Evolutionary conservation across 2,888 invertebrate genomes (phyloP), one percentile per base, ranked within the genome.

Genomic region (Synanthedon vespiformis): DNA sequence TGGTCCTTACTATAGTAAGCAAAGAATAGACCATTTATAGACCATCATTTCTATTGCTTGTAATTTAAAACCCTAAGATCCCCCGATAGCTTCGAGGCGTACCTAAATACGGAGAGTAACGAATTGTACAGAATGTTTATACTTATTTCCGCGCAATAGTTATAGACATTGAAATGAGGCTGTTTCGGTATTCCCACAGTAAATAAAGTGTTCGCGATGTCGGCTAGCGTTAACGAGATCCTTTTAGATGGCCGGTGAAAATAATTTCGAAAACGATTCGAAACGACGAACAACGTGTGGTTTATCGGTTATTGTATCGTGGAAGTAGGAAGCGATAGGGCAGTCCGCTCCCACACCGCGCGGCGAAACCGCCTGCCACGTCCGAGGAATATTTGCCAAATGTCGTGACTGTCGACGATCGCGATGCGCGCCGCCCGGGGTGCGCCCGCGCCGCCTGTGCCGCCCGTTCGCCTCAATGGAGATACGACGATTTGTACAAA

Each of bases 321-420:
- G 74, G 74, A 80, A 81, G 79, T 76, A 80, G 81, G 81, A 82
- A 82, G 77, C 71, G 77, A 83, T 84, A 81, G 82, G 78, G 78
- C 80, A 80, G 66, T 67, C 69, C 83, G 81, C 82, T 83, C 80
- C 80, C 83, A 82, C 83, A 83, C 75, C 74, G 69, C 65, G 64
- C 63, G 65, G 71, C 71, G 68, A 68, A 68, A 49, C 44, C 51
- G 27, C 61, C 70, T 54, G 74, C 76, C 64, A 74, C 75, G 77
- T 77, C 77, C 72, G 74, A 74, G 72, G 76, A 84, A 85, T 84
- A 83, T 84, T 86, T 80, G 82, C 85, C 80, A 83, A 83, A 80
- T 76, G 86, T 87, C 86, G 86, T 87, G 86, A 87, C 86, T 76
- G 77, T 68, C 78, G 78, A 78, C 70, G 80, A 85, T 84, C 81